Evolutionary conservation across 2,888 invertebrate species (phyloP).

Genomic region (Pseudanteris insignis): DNA sequence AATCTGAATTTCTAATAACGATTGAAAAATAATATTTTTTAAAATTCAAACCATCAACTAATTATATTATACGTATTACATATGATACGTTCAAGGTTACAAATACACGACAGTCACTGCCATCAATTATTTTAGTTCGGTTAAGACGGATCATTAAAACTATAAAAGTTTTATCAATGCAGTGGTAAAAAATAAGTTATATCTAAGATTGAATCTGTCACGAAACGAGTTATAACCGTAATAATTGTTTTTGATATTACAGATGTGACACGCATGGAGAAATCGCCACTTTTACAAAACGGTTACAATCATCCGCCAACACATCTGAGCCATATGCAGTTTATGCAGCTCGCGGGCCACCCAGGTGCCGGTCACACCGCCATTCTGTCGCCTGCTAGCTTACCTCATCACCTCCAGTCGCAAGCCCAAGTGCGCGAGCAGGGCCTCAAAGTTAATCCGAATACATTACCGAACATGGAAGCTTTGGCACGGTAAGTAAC

Average conservation of each 20-base stretch:
- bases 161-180: too few relatives aligned
- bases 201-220: too few relatives aligned
- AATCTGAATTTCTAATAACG: too few relatives aligned
- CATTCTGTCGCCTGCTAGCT: conserved; percentile 88
- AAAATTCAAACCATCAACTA: too few relatives aligned
- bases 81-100: too few relatives aligned
- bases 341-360: conserved; percentile 88
- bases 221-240: too few relatives aligned
- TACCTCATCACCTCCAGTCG: conserved; percentile 76
- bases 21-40: too few relatives aligned
- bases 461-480: conserved; percentile 84
- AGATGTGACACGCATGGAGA: conserved; percentile 90
- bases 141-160: too few relatives aligned
- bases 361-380: conserved; percentile 77
- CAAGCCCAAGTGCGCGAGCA: conserved; percentile 78
- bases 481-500: conserved; percentile 82
- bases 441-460: conserved; percentile 81
- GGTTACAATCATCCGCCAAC: conserved; percentile 95
- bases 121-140: too few relatives aligned
- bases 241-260: conserved; percentile 47
- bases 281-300: conserved; percentile 89
- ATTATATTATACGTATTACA: too few relatives aligned
- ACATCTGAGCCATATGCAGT: conserved; percentile 91
- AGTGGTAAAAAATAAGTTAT: too few relatives aligned
- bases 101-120: too few relatives aligned